A percentile compares a stretch with the other conserved stretches of the same genome.
Evolutionary conservation across 1,140 invertebrate species (phyloP).

Genomic region (Drosophila orena): DNA sequence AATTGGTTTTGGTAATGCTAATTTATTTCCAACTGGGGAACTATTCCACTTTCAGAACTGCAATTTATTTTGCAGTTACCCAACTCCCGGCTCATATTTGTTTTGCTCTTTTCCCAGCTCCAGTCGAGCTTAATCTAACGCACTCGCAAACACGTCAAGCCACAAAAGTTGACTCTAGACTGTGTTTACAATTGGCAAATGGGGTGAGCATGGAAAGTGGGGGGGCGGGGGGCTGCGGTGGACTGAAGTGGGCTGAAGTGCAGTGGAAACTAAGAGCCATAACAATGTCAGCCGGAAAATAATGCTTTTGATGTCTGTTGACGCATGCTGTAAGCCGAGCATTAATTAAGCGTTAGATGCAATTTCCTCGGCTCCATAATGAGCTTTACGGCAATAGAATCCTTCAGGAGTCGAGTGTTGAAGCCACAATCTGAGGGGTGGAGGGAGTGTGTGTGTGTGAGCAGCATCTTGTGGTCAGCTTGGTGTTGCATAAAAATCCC

Average conservation of each 20-base stretch:
- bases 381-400: conserved; percentile 80
- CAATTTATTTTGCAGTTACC: conserved; percentile 45
- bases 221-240: conserved; percentile 1
- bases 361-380: conserved; percentile 69
- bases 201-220: conserved; percentile 25
- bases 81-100: conserved; percentile 39
- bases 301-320: conserved; percentile 37
- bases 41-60: conserved; percentile 37
- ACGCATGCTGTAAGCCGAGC: conserved; percentile 48
- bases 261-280: conserved; percentile 9
- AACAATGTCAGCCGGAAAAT: conserved; percentile 40
- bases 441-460: conserved; percentile 24
- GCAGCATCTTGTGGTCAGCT: conserved; percentile 69
- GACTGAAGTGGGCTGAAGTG: not conserved
- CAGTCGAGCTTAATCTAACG: conserved; percentile 68
- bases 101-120: conserved; percentile 34
- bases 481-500: conserved; percentile 80
- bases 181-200: conserved; percentile 45
- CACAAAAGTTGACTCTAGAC: conserved; percentile 69
- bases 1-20: conserved; percentile 40
- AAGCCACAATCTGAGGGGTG: conserved; percentile 48
- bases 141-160: conserved; percentile 66
- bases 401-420: conserved; percentile 48
- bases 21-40: conserved; percentile 41
- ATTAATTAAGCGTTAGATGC: conserved; percentile 64